Conservation (phyloP, 2,113 vertebrate species). For the Turnix velox region DNA sequence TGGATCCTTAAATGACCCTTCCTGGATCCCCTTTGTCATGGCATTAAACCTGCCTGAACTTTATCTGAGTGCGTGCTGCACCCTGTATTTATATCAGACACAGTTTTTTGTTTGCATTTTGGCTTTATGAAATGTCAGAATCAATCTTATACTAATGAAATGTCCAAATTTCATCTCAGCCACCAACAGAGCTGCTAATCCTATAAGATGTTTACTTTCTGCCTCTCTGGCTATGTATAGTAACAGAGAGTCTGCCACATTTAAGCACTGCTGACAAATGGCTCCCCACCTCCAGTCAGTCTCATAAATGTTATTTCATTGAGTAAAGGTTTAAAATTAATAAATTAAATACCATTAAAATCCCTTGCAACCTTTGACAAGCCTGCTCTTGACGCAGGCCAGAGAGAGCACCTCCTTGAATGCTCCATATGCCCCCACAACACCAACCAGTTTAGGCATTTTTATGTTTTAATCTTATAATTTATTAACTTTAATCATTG, state of each 20-base stretch:
- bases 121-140: slow-evolving; percentile 68
- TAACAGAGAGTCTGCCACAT: slow-evolving; percentile 48
- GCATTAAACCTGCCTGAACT: slow-evolving; percentile 62
- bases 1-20: slow-evolving; percentile 43
- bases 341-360: slow-evolving; percentile 60
- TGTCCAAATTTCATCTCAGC: slow-evolving; percentile 64
- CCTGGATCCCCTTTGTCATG: slow-evolving; percentile 42
- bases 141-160: slow-evolving; percentile 64
- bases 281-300: slow-evolving; percentile 3
- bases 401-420: neutral
- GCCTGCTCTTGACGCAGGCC: neutral
- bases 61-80: slow-evolving; percentile 47
- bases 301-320: slow-evolving; percentile 56
- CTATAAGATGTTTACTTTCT: slow-evolving; percentile 60
- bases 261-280: slow-evolving; percentile 49
- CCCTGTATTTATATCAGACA: slow-evolving; percentile 52
- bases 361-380: slow-evolving; percentile 50
- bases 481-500: neutral
- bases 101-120: slow-evolving; percentile 62
- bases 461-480: neutral
- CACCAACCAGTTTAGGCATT: neutral
- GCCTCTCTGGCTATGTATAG: slow-evolving; percentile 55
- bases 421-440: neutral
- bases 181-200: slow-evolving; percentile 54
- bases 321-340: slow-evolving; percentile 60